Evolutionary conservation across 2,888 invertebrate species (phyloP), one percentile per base, ranked within the genome.

Genomic region (Ophonus ardosiacus): DNA sequence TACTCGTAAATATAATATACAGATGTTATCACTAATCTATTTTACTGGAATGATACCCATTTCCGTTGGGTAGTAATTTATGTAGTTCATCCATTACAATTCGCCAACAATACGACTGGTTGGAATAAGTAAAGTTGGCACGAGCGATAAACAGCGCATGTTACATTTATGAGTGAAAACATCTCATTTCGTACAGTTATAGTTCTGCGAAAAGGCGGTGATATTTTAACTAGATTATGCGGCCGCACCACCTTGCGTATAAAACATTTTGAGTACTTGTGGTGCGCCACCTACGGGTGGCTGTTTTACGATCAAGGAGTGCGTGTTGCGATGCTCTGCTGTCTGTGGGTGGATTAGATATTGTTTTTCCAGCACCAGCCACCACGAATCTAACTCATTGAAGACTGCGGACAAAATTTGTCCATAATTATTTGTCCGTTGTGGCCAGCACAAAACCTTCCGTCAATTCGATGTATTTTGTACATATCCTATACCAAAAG

Each of bases 261-360:
- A 74, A 74, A 74, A 74, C 71, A 74, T 74, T 74, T 74, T 74
- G 71, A 74, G 71, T 74, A 43, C 71, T 74, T 43, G 40, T 10
- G 71, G 17, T 74, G 18, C 15, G 18, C 71, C 71, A 40, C 71
- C 71, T 74, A 74, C 71, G 71, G 71, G 71, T 43, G 71, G 71
- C 71, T 74, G 40, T 74, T 74, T 74, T 74, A 74, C 71, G 71
- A 74, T 74, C 71, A 74, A 74, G 61, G 82, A 57, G 68, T 82
- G 82, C 71, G 82, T 71, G 68, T 81, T 31, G 51, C 38, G 65
- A 82, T 71, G 68, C 56, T 71, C 82, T 24, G 24, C 31, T 71
- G 82, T 71, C 82, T 71, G 83, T 83, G 61, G 83, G 83, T 74
- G 83, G 83, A 83, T 83, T 83, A 74, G 83, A 83, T 83, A 83